phyloP scores from a whole-genome alignment of 2,888 invertebrate genomes.

The Agrochola circellaris region DNA sequence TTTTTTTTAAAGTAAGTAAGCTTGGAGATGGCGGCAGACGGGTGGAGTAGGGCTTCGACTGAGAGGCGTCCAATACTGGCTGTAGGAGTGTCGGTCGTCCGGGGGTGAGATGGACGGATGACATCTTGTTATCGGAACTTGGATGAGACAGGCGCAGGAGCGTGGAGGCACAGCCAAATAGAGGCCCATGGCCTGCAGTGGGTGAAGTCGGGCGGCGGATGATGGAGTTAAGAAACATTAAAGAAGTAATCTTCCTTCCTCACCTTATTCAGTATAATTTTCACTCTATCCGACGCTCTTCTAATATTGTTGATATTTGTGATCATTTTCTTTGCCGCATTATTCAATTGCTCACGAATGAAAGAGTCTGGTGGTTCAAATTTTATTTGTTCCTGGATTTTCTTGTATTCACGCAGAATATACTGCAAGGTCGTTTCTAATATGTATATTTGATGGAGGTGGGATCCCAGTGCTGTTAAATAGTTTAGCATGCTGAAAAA shows the following conservation, averaged over 20 bases:
- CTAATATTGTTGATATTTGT: conserved; percentile 78
- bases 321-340: conserved; percentile 75
- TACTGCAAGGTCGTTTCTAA: conserved; percentile 91
- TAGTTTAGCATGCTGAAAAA: conserved; percentile 90
- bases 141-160: too few species aligned
- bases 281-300: conserved; percentile 78
- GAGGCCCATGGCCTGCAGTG: background rate
- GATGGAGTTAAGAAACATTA: background rate
- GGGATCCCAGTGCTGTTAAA: conserved; percentile 88
- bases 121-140: background rate
- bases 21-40: background rate
- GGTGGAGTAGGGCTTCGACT: too few species aligned
- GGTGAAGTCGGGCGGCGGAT: background rate
- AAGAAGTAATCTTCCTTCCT: conserved; percentile 10
- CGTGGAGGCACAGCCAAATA: background rate
- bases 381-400: conserved; percentile 78
- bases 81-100: too few species aligned
- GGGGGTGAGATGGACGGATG: background rate
- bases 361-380: conserved; percentile 83
- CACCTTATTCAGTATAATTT: conserved; percentile 78
- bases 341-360: conserved; percentile 70
- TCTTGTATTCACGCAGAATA: conserved; percentile 84
- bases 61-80: background rate
- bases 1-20: background rate
- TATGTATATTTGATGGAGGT: conserved; percentile 90